Conservation (phyloP, 1,140 invertebrate genomes). For the Cryptotermes secundus region DNA sequence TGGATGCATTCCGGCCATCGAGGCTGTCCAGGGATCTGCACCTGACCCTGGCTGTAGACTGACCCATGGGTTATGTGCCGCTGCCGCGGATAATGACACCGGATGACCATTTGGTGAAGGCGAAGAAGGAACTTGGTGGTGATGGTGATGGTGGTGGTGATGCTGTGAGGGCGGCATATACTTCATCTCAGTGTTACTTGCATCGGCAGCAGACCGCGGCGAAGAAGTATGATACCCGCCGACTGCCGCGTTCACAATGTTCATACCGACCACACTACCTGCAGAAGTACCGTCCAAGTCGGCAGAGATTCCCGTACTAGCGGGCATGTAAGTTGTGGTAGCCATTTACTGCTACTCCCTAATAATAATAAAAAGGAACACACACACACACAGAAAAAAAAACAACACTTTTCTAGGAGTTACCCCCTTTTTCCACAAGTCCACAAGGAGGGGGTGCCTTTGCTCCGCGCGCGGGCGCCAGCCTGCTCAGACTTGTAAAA, state of each 20-base stretch:
- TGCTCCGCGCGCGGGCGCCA: conserved; percentile 27
- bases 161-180: conserved; percentile 82
- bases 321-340: conserved; percentile 81
- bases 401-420: conserved; percentile 24
- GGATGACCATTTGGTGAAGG: conserved; percentile 60
- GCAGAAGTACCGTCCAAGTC: conserved; percentile 70
- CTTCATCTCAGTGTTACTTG: conserved; percentile 89
- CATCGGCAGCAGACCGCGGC: conserved; percentile 66
- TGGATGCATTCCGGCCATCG: conserved; percentile 62
- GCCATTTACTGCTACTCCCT: conserved; percentile 61
- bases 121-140: conserved; percentile 66
- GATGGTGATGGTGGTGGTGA: conserved; percentile 71
- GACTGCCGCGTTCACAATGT: conserved; percentile 52
- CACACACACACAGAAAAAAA: conserved; percentile 12
- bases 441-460: conserved; percentile 17
- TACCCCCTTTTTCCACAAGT: conserved; percentile 28
- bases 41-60: conserved; percentile 66
- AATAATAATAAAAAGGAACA: conserved; percentile 14
- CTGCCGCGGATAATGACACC: conserved; percentile 51
- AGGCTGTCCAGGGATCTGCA: conserved; percentile 75
- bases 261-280: conserved; percentile 72
- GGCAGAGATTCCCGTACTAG: conserved; percentile 66
- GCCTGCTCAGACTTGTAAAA: conserved; percentile 23
- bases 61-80: conserved; percentile 77
- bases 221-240: conserved; percentile 71